Base-by-base conservation (phyloP, 2,113 vertebrate genomes). In the Pogona vitticeps region DNA sequence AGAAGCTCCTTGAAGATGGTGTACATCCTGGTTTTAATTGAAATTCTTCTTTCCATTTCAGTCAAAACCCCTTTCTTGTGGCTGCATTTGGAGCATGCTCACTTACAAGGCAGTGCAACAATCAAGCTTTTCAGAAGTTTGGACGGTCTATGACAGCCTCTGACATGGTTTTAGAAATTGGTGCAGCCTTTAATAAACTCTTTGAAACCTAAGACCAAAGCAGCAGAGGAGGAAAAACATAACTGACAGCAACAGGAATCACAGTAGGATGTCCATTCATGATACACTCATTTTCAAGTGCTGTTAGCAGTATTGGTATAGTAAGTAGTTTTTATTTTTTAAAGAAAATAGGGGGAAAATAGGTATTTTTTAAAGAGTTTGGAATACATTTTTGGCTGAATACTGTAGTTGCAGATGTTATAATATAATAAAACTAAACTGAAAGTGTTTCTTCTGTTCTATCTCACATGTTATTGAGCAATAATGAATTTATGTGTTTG, bases 151-250 rank as follows among this genome's bases (percentile, higher is more conserved):
- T 97, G 94, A 99, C 98, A 84, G 98, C 99, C 82, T 96, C 97
- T 0, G 98, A 99, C 95, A 99, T 99, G 98, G 97, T 99, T 90
- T 95, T 97, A 68, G 98, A 99, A 96, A 96, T 99, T 3, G 97
- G 98, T 78, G 92, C 96, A 0, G 98, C 98, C 79, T 99, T 99
- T 95, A 97, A 86, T 91, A 98, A 96, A 91, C 97, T 99, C 61
- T 99, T 99, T 86, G 98, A 99, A 94, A 97, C 95, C 94, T 99
- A 96, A 98, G 90, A 90, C 91, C 26, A 75, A 76, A 89, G 91
- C 71, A 82, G 46, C 80, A 63, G 17, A 87, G 36, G n/a, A 88
- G 88, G 14, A 81, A 76, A 84, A 72, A 40, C 77, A 79, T 40
- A 92, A 59, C 4, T n/a, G 83, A 84, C 93, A 81, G 89, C 86